Conservation (phyloP, 2,888 invertebrate genomes). For the Eurytoma adleriae region DNA sequence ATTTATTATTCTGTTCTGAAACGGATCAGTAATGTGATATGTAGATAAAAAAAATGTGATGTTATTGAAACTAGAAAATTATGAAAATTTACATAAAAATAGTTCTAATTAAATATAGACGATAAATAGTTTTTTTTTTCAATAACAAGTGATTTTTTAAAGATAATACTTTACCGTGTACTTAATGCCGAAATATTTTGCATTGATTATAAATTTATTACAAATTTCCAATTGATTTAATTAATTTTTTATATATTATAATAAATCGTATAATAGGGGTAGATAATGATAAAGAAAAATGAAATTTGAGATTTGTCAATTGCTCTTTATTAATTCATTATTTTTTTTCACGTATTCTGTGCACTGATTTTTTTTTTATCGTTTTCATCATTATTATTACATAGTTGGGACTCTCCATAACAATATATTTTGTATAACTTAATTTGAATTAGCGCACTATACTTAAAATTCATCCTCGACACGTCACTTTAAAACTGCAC, state of each 20-base stretch:
- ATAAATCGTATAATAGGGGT: slow-evolving; percentile 1
- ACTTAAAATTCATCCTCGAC: slow-evolving; percentile 53
- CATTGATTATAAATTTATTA: too few relatives aligned
- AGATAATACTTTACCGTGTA: too few relatives aligned
- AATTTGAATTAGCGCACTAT: slow-evolving; percentile 50
- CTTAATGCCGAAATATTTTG: too few relatives aligned
- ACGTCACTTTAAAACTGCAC: slow-evolving; percentile 41
- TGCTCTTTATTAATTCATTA: slow-evolving; percentile 60
- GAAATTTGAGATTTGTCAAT: slow-evolving; percentile 52
- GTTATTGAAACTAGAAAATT: too few relatives aligned
- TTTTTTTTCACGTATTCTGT: slow-evolving; percentile 59
- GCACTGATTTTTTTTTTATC: slow-evolving; percentile 55
- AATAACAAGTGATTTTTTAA: too few relatives aligned
- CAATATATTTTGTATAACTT: slow-evolving; percentile 60
- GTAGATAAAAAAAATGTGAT: too few relatives aligned
- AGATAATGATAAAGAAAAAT: slow-evolving; percentile 13
- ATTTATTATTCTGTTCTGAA: too few relatives aligned
- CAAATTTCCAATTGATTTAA: too few relatives aligned
- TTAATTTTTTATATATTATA: background rate
- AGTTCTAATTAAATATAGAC: too few relatives aligned
- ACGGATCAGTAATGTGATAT: too few relatives aligned
- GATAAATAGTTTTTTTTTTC: too few relatives aligned
- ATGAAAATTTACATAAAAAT: too few relatives aligned
- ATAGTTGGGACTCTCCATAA: slow-evolving; percentile 60
- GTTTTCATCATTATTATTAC: slow-evolving; percentile 49